Evolutionary conservation across 2,113 vertebrate species (phyloP), one percentile per base, ranked within the genome.

Genomic region (Myanophis thanlyinensis): DNA sequence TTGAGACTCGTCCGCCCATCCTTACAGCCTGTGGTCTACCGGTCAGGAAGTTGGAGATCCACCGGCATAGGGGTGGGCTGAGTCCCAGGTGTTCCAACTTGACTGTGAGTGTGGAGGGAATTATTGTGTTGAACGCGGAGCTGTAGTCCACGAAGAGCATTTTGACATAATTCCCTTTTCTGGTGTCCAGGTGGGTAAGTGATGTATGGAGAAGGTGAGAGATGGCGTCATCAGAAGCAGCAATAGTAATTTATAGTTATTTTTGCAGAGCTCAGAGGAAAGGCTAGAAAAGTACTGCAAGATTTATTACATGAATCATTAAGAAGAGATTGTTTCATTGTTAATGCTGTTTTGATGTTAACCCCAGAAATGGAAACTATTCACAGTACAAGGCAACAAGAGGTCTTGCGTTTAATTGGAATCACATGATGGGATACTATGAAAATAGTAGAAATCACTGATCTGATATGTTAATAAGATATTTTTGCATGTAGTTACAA

Each of bases 401-500:
- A 93, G 67, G 44, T 89, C 88, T 2, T 51, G 86, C 93, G 91
- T 54, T 94, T 93, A 93, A 94, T 44, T n/a, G 89, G 84, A 91
- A 94, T 95, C 93, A 95, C 91, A 93, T 59, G 54, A 90, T 90
- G 48, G 59, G 80, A 80, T 40, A 80, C 18, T 7, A 80, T 80
- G 35, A 90, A 89, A 23, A 91, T 91, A 85, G 54, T 40, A 87
- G 35, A 48, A 89, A 93, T 56, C 88, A 91, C n/a, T 93, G 73
- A 94, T 94, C 12, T 51, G n/a, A 91, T 87, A 93, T 80, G 91
- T 94, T 90, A 48, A 22, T 35, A 40, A 94, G 91, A 96, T 47
- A 94, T 91, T 94, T 73, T 59, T 73, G 90, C 73, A 80, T 52
- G 23, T 10, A 80, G 85, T 52, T 94, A 94, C 62, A 90, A 53